Evolutionary conservation across 2,888 invertebrate genomes (phyloP), one percentile per base, ranked within the genome.

Genomic region (Lumbricus terrestris): DNA sequence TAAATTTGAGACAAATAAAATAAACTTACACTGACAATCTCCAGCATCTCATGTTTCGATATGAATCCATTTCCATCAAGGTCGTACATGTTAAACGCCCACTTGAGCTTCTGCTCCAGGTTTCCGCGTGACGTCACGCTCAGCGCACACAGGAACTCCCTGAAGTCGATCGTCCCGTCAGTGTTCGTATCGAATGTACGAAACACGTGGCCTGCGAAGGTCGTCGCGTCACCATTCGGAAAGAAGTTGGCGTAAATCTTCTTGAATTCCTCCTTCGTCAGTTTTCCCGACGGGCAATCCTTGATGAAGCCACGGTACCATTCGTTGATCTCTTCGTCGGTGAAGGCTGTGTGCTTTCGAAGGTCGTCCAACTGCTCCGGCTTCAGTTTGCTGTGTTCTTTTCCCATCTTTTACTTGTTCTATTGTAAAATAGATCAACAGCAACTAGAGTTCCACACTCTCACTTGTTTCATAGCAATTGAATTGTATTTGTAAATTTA

Each of bases 61-160:
- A 99, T 99, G 96, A 97, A 99, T 90, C 99, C 99, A 95, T 99
- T 98, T 90, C 98, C 98, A 95, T 99, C 99, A 92, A 99, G 96
- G 95, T 99, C 99, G 95, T 99, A 99, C 98, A 99, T 99, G 93
- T 97, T 98, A 96, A 99, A 99, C 91, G 99, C 99, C 99, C 99
- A 99, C 95, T 98, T 97, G 90, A 99, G 96, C 95, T 99, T 99
- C 96, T 99, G 98, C 95, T 99, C 99, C 93, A 99, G 96, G 95
- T 98, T 98, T 90, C 99, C 99, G 93, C 99, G 96, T 33, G 98
- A 98, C 88, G 99, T 99, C 91, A 99, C 98, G 94, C 98, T 98
- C 92, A 99, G 96, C 29, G 99, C 99, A 95, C 98, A 99, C 89
- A 99, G 96, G 95, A 99, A 99, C 93, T 99, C 99, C 94, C 99